These are phyloP conservation scores for Ophion ventricosus DNA, from an alignment of 2,888 invertebrate genomes.

Conservation along the genomic window DNA sequence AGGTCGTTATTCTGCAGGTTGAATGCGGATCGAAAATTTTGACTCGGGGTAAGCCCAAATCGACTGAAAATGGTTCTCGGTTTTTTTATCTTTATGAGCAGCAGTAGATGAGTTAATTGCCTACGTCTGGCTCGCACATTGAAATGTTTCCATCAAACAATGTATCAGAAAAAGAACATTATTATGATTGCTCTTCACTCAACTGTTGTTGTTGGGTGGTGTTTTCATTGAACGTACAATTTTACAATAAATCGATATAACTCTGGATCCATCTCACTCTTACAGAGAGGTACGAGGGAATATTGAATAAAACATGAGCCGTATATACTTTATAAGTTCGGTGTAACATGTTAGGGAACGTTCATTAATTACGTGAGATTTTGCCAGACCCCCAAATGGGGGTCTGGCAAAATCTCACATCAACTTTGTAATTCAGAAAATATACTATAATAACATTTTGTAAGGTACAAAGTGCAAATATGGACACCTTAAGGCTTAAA, in stretches of 20 bases:
- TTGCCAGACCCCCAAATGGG: too few relatives aligned
- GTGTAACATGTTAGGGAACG: too few relatives aligned
- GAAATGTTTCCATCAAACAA: neutral
- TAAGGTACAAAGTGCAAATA: too few relatives aligned
- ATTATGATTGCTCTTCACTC: neutral
- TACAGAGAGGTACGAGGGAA: neutral
- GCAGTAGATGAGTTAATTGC: neutral
- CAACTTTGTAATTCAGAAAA: too few relatives aligned
- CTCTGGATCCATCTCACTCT: neutral
- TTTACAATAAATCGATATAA: neutral
- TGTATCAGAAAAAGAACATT: neutral
- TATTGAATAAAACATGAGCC: slow-evolving; percentile 16
- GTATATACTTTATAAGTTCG: slow-evolving; percentile 3
- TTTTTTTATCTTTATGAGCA: neutral
- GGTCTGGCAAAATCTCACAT: too few relatives aligned
- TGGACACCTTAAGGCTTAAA: too few relatives aligned
- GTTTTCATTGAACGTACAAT: neutral
- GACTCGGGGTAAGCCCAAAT: too few relatives aligned
- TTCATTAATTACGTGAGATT: too few relatives aligned
- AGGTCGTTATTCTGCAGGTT: too few relatives aligned
- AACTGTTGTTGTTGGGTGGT: neutral
- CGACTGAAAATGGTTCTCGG: neutral
- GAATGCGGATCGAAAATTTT: too few relatives aligned
- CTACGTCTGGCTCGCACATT: neutral
- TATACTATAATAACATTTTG: too few relatives aligned